Base-by-base conservation (phyloP, 2,113 vertebrate genomes). In the Esox niger region DNA sequence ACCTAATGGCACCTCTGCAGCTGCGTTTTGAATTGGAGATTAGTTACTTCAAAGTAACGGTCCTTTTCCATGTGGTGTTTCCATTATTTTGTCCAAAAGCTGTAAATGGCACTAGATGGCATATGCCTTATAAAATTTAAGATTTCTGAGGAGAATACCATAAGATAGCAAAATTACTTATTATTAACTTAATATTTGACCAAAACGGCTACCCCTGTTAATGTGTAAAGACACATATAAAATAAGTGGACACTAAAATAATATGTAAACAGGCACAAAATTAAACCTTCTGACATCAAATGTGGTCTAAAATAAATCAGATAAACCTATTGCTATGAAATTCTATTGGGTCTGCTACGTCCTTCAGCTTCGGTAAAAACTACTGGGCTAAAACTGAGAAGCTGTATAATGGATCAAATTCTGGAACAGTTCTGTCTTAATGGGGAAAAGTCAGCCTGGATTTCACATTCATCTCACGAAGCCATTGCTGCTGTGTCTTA, bases 81-180 rank as follows among this genome's bases (percentile, higher is more conserved):
- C 35, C 11, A 6, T 11, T 6, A 38, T 38, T 38, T 11, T 38
- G 35, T 38, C 5, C 35, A 38, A n/a, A n/a, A n/a, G n/a, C n/a
- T 11, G 79, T 77, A 68, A 78, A 63, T 0, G 69, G 81, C 86
- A 85, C 84, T 86, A 87, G 81, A 78, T 82, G 86, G 79, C 84
- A 79, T 55, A 75, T 68, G 59, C 56, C 63, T 68, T 76, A 54
- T 75, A 70, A 27, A 61, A 60, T 23, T 25, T 55, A 8, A 17
- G 13, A 32, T 32, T 25, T 68, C 25, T 35, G 33, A 33, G 54
- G 20, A 49, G n/a, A n/a, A n/a, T n/a, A n/a, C n/a, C n/a, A 21
- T 30, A 7, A 49, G 13, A 23, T 38, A 64, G 55, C 27, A 25
- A 31, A 76, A 26, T 15, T 60, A 6, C 2, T 10, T 21, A 27